These are phyloP conservation scores for Sebastes nivosus DNA, from an alignment of 2,797 vertebrate genomes.

Conservation along the genomic window DNA sequence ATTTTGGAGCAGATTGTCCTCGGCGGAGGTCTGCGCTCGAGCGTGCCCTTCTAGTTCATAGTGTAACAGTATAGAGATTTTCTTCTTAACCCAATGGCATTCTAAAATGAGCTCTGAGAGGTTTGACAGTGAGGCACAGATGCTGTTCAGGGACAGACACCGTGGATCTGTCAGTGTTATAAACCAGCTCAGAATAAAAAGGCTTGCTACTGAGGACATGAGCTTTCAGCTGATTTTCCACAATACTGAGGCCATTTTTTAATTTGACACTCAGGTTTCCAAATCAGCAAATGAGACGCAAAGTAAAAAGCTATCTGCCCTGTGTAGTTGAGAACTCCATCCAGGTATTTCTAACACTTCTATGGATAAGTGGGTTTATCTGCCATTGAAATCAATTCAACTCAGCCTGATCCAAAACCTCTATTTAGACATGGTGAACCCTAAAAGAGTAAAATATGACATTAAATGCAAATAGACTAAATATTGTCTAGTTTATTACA, in stretches of 20 bases:
- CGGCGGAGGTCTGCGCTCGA: background rate
- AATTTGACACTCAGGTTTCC: constrained; percentile 7
- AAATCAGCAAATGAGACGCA: constrained; percentile 29
- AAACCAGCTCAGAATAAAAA: background rate
- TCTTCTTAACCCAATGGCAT: background rate
- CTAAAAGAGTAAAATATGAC: background rate
- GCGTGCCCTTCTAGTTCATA: background rate
- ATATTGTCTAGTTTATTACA: background rate
- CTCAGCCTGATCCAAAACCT: background rate
- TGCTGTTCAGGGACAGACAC: background rate
- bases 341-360: constrained; percentile 1
- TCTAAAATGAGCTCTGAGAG: background rate
- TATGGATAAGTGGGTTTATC: constrained; percentile 23
- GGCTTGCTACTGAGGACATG: background rate
- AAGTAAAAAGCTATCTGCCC: constrained; percentile 33
- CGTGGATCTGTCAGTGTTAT: background rate
- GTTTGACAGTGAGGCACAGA: background rate
- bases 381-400: constrained; percentile 26
- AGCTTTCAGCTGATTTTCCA: background rate
- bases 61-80: background rate
- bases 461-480: background rate
- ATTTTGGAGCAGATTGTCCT: background rate
- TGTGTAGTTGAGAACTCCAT: constrained; percentile 21
- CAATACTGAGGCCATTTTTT: background rate
- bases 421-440: background rate